Conservation (phyloP, 2,888 invertebrate genomes). For the Drepanosiphum platanoidis region DNA sequence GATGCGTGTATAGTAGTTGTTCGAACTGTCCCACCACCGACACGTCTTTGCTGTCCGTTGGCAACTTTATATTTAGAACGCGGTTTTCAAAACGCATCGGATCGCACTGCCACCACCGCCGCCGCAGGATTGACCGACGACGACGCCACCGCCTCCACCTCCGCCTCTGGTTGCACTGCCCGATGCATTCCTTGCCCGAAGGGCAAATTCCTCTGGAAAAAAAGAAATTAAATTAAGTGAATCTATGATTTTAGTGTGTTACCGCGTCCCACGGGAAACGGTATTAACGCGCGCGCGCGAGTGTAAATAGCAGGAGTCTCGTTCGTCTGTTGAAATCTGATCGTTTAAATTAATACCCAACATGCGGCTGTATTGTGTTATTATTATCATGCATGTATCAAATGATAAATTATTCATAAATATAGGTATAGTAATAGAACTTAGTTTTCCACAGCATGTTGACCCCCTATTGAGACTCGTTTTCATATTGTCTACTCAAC, state of each 20-base stretch:
- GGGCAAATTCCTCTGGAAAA: slow-evolving; percentile 58
- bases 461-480: no score
- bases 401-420: background rate
- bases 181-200: slow-evolving; percentile 49
- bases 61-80: slow-evolving; percentile 63
- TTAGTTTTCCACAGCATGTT: no score
- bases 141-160: background rate
- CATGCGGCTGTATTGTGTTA: background rate
- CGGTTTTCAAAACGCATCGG: slow-evolving; percentile 59
- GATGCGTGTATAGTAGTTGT: background rate
- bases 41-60: slow-evolving; percentile 47
- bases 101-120: slow-evolving; percentile 50
- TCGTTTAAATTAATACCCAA: background rate
- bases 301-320: background rate
- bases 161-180: slow-evolving; percentile 7
- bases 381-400: background rate
- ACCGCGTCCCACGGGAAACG: background rate
- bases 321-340: background rate
- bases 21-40: slow-evolving; percentile 8
- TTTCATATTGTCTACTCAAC: no score
- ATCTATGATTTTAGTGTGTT: background rate
- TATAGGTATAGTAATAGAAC: no score
- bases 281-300: background rate
- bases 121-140: slow-evolving; percentile 27
- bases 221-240: background rate